Percentiles rank a stretch among this genome's conserved stretches.
phyloP scores from a whole-genome alignment of 2,113 vertebrate species.

The Notarius lentiginosus region DNA sequence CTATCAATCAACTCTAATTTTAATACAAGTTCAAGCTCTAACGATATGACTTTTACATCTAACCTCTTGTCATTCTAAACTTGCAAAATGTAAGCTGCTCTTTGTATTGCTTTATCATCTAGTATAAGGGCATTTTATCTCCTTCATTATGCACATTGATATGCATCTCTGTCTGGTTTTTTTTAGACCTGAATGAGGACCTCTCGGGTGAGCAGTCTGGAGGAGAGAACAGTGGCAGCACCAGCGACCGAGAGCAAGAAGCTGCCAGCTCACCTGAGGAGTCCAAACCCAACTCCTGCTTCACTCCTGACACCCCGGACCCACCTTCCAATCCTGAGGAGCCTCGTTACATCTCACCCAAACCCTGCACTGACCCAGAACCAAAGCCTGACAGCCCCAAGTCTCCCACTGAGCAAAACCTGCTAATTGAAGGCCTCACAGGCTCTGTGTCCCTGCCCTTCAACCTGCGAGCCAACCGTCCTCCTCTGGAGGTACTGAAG shows the following conservation, averaged over 20 bases:
- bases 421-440: constrained; percentile 87
- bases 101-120: neutral
- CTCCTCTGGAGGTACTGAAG: constrained; percentile 91
- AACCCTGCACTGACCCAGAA: constrained; percentile 73
- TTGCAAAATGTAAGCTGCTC: neutral
- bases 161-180: constrained; percentile 5
- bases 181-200: constrained; percentile 83
- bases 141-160: neutral
- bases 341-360: constrained; percentile 73
- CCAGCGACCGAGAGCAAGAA: constrained; percentile 91
- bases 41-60: neutral
- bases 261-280: constrained; percentile 86
- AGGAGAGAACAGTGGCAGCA: constrained; percentile 78
- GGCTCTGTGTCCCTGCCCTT: constrained; percentile 89
- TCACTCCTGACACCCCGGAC: constrained; percentile 83
- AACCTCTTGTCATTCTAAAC: neutral
- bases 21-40: neutral
- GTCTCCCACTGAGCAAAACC: constrained; percentile 78
- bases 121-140: neutral
- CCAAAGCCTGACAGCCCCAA: constrained; percentile 78
- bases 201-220: constrained; percentile 76
- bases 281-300: constrained; percentile 81
- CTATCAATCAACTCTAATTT: neutral
- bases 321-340: constrained; percentile 81
- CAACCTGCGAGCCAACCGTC: constrained; percentile 88